These are phyloP conservation scores for Amblyraja radiata DNA, from an alignment of 2,797 vertebrate genomes.

Conservation along the genomic window DNA sequence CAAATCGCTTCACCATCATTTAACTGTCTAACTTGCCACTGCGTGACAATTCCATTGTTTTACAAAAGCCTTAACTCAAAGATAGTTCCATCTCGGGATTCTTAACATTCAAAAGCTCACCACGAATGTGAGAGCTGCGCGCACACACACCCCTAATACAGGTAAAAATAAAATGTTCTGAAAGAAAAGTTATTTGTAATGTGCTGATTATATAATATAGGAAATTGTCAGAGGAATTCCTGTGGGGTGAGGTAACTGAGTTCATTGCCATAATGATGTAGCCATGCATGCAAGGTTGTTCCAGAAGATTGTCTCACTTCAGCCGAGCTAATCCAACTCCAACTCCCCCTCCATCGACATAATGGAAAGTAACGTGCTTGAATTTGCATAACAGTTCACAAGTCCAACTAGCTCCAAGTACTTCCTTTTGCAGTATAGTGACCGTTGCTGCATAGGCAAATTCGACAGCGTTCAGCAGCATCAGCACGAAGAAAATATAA, in stretches of 20 bases:
- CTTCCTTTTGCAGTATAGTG: background rate
- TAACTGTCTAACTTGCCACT: background rate
- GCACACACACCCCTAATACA: background rate
- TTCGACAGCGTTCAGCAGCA: background rate
- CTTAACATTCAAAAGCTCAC: background rate
- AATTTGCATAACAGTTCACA: background rate
- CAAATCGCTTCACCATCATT: conserved; percentile 15
- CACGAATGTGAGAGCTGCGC: background rate
- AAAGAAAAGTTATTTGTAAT: background rate
- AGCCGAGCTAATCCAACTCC: background rate
- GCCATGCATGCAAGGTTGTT: background rate
- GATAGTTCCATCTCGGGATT: background rate
- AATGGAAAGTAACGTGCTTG: background rate
- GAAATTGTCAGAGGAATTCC: background rate
- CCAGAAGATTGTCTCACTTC: background rate
- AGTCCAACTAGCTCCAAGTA: background rate
- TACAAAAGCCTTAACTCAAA: background rate
- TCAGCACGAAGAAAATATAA: background rate
- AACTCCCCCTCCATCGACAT: background rate
- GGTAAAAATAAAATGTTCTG: background rate
- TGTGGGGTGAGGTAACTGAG: background rate
- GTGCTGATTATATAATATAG: background rate
- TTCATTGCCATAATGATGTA: background rate
- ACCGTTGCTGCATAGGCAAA: background rate
- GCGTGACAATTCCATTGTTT: background rate